Evolutionary conservation across 2,797 vertebrate genomes (phyloP).

Genomic region (Sternotherus odoratus): DNA sequence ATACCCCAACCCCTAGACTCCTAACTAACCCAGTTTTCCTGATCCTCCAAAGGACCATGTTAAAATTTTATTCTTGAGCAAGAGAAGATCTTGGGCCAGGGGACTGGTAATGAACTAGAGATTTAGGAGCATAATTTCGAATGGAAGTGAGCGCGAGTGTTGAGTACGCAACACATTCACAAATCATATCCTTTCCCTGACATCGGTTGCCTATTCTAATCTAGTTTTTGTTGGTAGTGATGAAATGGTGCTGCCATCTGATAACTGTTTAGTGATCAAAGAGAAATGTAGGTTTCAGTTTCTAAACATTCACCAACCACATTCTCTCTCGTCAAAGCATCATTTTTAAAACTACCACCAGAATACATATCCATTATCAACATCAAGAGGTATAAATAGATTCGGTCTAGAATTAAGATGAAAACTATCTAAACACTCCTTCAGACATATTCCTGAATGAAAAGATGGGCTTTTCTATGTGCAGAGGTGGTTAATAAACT

Average conservation of each 20-base stretch:
- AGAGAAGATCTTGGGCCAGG: no score
- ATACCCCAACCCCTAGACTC: no score
- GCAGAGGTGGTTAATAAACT: no score
- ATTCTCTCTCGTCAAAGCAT: fast-evolving
- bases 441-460: no score
- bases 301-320: not conserved
- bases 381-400: not conserved
- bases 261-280: not conserved
- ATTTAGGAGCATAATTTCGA: conserved; percentile 24
- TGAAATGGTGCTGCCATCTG: conserved; percentile 46
- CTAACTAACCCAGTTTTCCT: no score
- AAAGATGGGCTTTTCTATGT: no score
- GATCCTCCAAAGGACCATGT: no score
- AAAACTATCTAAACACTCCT: no score
- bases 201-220: conserved; percentile 53
- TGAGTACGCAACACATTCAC: conserved; percentile 51
- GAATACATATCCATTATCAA: not conserved
- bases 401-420: not conserved
- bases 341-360: not conserved
- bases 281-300: not conserved
- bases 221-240: conserved; percentile 42
- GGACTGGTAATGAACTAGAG: no score
- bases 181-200: conserved; percentile 59
- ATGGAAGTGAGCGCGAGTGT: conserved; percentile 53
- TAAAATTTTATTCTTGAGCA: no score